phyloP scores from a whole-genome alignment of 2,888 invertebrate genomes.

The Branchellion lobata region DNA sequence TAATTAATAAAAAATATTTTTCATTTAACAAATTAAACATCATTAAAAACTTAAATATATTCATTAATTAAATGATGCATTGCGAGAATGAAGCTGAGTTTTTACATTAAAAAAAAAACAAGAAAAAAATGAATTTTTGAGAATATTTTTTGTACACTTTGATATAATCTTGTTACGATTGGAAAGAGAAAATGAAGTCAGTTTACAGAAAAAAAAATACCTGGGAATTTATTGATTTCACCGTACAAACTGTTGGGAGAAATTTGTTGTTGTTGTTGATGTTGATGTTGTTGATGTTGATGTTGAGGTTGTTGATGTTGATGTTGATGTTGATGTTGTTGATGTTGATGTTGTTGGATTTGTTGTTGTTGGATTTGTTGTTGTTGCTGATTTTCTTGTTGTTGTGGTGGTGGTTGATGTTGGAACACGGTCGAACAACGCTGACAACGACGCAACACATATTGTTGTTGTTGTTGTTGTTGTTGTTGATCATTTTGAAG shows the following conservation, averaged over 20 bases:
- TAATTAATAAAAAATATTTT: not conserved
- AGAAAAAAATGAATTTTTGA: too few species aligned
- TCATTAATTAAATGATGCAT: too few species aligned
- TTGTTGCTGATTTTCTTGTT: not conserved
- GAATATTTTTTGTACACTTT: too few species aligned
- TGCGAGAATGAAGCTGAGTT: too few species aligned
- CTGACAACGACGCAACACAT: slow-evolving; percentile 4
- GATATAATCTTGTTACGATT: too few species aligned
- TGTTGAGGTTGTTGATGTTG: too few species aligned
- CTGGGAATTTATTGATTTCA: not conserved
- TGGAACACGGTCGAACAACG: not conserved
- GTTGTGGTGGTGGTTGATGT: slow-evolving; percentile 19
- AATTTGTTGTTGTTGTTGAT: not conserved
- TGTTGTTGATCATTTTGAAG: slow-evolving; percentile 33
- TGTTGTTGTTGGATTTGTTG: not conserved
- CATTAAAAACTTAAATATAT: too few species aligned
- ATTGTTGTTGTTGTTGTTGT: slow-evolving; percentile 35
- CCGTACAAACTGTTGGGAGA: not conserved
- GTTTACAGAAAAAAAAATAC: too few species aligned
- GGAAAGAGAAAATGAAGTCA: too few species aligned
- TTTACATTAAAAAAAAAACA: too few species aligned
- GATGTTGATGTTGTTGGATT: not conserved
- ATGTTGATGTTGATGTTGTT: slow-evolving; percentile 18
- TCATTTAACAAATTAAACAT: too few species aligned
- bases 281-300: too few species aligned